Conservation (phyloP, 2,113 vertebrate genomes). For the Lophotis ruficrista region DNA sequence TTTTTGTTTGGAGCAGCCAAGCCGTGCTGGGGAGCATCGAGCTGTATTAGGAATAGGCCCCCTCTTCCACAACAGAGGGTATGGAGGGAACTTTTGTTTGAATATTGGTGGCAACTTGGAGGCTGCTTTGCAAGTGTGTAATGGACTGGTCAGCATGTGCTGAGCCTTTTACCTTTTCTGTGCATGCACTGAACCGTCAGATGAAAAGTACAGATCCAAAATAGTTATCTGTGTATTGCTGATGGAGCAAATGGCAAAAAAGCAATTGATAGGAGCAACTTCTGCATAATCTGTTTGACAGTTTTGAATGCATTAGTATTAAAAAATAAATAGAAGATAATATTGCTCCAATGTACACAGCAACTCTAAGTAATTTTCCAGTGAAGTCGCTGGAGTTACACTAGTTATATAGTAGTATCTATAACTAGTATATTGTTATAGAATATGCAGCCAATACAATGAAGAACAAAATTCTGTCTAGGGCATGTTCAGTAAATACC, state of each 20-base stretch:
- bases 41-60: neutral
- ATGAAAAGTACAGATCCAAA: neutral
- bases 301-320: neutral
- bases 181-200: neutral
- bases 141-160: neutral
- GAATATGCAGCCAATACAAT: neutral
- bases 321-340: neutral
- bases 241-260: neutral
- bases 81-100: neutral
- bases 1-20: neutral
- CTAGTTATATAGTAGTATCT: neutral
- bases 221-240: neutral
- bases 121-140: neutral
- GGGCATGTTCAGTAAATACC: neutral
- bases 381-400: neutral
- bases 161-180: neutral
- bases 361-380: neutral
- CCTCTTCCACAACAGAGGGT: neutral
- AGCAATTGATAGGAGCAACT: neutral
- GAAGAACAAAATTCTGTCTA: neutral
- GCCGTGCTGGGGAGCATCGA: neutral
- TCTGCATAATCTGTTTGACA: neutral
- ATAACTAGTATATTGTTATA: no score
- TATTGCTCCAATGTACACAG: neutral
- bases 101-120: neutral